phyloP scores from a whole-genome alignment of 2,797 vertebrate species.

The Pagetopsis macropterus region DNA sequence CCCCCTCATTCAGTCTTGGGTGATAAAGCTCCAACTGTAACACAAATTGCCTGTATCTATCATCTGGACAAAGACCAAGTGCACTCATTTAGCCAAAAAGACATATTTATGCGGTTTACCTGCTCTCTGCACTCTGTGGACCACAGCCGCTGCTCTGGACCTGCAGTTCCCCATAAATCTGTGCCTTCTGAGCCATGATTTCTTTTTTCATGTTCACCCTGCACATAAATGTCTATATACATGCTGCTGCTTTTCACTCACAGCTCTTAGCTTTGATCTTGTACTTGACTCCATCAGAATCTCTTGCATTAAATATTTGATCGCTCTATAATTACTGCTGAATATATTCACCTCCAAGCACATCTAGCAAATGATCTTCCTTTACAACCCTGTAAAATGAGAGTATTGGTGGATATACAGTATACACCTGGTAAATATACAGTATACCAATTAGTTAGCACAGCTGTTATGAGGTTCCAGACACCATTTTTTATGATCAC shows the following conservation, averaged over 20 bases:
- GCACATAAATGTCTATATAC: neutral
- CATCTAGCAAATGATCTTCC: slow-evolving; percentile 3
- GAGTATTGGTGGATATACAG: neutral
- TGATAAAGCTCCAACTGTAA: neutral
- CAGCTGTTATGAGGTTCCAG: neutral
- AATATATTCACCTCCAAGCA: slow-evolving; percentile 21
- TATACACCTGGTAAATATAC: neutral
- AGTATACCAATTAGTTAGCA: neutral
- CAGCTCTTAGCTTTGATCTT: slow-evolving; percentile 21
- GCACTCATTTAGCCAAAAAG: slow-evolving; percentile 10
- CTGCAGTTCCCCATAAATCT: slow-evolving; percentile 9
- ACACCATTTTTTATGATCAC: slow-evolving; percentile 1
- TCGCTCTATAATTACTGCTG: slow-evolving; percentile 12
- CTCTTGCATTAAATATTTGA: slow-evolving; percentile 23
- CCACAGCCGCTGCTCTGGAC: neutral
- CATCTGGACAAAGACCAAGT: slow-evolving; percentile 3
- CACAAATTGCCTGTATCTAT: slow-evolving; percentile 6
- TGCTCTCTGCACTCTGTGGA: slow-evolving; percentile 4
- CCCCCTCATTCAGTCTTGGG: neutral
- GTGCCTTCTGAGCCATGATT: neutral
- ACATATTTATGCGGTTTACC: slow-evolving; percentile 6
- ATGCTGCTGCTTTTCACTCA: slow-evolving; percentile 13
- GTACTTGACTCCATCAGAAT: slow-evolving; percentile 10
- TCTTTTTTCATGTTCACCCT: slow-evolving; percentile 3
- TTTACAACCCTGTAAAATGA: slow-evolving; percentile 20